Conservation (phyloP, 1,140 invertebrate genomes). For the Drosophila carrolli region DNA sequence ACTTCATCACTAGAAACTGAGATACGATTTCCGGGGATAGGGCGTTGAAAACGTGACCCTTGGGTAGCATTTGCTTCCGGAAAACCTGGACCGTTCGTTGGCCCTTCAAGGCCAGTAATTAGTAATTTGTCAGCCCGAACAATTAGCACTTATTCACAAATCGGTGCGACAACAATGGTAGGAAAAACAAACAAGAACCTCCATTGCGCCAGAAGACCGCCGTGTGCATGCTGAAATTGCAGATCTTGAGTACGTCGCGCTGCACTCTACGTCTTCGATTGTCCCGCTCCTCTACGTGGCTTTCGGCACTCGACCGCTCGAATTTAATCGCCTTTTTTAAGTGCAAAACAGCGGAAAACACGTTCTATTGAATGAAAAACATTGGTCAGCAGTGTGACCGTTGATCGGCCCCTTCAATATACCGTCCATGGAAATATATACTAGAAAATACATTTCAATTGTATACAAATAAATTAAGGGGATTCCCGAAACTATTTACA, state of each 20-base stretch:
- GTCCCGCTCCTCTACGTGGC: slow-evolving; percentile 10
- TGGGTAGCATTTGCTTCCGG: background rate
- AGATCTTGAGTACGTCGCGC: slow-evolving; percentile 25
- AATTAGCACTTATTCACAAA: slow-evolving; percentile 60
- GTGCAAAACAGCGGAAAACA: slow-evolving; percentile 24
- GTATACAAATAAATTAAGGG: too few relatives aligned
- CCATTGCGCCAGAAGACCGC: slow-evolving; percentile 84
- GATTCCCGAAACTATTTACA: too few relatives aligned
- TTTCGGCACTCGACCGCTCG: background rate
- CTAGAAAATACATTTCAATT: too few relatives aligned
- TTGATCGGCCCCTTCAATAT: background rate
- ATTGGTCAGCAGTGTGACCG: slow-evolving; percentile 10
- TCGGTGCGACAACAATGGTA: slow-evolving; percentile 25
- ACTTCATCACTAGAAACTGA: background rate
- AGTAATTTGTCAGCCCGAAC: slow-evolving; percentile 20
- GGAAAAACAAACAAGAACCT: slow-evolving; percentile 64
- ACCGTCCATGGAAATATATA: background rate
- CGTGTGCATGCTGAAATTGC: slow-evolving; percentile 73
- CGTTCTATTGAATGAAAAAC: slow-evolving; percentile 6
- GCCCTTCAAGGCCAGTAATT: slow-evolving; percentile 22
- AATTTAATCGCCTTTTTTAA: slow-evolving; percentile 15
- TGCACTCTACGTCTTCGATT: slow-evolving; percentile 13
- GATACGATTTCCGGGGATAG: slow-evolving; percentile 7
- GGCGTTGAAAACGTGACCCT: slow-evolving; percentile 16
- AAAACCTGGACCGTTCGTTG: slow-evolving; percentile 5